These are phyloP conservation scores for Andrena bicolor DNA, from an alignment of 2,888 invertebrate genomes.

Conservation along the genomic window DNA sequence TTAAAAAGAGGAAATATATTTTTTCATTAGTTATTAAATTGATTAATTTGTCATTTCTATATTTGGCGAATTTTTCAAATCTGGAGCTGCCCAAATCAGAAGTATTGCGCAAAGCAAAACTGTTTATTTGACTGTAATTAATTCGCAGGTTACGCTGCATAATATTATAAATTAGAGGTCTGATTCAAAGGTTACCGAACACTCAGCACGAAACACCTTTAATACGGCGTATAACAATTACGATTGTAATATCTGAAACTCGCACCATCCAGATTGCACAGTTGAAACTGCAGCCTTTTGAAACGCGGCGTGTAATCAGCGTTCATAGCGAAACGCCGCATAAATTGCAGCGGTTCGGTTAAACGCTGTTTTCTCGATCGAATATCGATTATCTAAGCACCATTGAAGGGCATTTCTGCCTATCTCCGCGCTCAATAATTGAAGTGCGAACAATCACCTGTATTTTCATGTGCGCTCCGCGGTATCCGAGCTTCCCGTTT, in stretches of 20 bases:
- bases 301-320: background rate
- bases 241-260: background rate
- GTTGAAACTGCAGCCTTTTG: background rate
- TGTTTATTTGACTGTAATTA: no score
- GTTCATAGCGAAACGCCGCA: background rate
- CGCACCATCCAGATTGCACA: background rate
- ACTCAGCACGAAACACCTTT: background rate
- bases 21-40: no score
- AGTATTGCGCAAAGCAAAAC: no score
- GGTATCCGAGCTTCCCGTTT: background rate
- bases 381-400: slow-evolving; percentile 40
- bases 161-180: background rate
- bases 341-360: background rate
- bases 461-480: background rate
- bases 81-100: no score
- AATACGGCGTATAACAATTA: background rate
- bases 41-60: no score
- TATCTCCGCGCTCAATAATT: slow-evolving; percentile 14
- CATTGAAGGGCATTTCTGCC: slow-evolving; percentile 18
- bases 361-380: slow-evolving; percentile 26
- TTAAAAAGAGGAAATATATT: no score
- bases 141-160: no score
- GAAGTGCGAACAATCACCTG: slow-evolving; percentile 27
- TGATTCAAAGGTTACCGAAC: background rate
- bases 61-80: no score